phyloP scores from a whole-genome alignment of 2,888 invertebrate species.

The Salticus scenicus region DNA sequence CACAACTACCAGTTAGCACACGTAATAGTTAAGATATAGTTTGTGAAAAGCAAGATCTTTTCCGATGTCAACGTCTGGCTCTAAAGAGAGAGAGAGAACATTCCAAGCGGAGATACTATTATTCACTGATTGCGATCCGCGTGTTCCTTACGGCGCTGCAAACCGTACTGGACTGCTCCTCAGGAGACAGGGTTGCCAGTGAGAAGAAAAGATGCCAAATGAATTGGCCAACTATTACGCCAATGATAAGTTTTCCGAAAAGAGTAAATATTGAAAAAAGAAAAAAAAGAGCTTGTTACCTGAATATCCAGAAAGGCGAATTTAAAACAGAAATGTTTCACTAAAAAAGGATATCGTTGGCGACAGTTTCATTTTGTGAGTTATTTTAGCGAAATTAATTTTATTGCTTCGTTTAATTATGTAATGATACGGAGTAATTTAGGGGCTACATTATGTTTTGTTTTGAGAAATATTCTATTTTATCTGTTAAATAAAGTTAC shows the following conservation, averaged over 20 bases:
- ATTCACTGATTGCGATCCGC: conserved; percentile 63
- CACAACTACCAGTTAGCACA: not conserved
- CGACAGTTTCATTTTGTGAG: not conserved
- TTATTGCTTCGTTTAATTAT: too few species aligned
- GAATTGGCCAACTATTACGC: not conserved
- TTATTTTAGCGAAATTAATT: too few species aligned
- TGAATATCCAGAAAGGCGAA: not conserved
- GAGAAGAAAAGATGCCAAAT: conserved; percentile 13
- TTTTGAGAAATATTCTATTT: too few species aligned
- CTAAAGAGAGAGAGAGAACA: conserved; percentile 58
- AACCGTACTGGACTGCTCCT: conserved; percentile 41
- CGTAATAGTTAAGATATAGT: not conserved
- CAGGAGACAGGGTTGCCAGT: conserved; percentile 43
- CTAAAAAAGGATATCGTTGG: not conserved
- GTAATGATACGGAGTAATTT: too few species aligned
- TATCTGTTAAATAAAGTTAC: too few species aligned
- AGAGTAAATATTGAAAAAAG: conserved; percentile 7
- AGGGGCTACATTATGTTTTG: too few species aligned
- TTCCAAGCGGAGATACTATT: conserved; percentile 48
- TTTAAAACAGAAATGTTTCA: not conserved
- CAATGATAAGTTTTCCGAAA: conserved; percentile 2
- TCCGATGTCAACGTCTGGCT: conserved; percentile 29
- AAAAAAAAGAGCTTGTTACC: not conserved
- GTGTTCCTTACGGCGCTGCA: conserved; percentile 60
- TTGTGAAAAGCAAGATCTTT: not conserved